phyloP scores from a whole-genome alignment of 2,888 invertebrate species.

The Lysandra coridon region DNA sequence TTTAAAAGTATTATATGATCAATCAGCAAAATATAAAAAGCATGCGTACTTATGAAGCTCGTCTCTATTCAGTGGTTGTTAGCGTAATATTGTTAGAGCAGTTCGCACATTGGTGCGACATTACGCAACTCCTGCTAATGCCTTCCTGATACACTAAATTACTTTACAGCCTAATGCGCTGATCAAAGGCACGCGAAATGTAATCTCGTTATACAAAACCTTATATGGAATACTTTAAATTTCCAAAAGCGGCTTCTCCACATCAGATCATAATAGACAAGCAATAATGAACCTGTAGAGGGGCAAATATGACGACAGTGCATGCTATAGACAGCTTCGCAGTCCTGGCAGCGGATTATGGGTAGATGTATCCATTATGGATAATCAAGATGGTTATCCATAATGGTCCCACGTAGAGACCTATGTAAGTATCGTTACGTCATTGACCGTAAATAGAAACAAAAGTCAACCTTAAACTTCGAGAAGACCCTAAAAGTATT shows the following conservation, averaged over 20 bases:
- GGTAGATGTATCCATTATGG: too few relatives aligned
- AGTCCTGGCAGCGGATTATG: background rate
- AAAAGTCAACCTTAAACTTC: background rate
- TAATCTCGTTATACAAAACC: background rate
- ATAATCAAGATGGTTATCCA: too few relatives aligned
- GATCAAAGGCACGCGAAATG: background rate
- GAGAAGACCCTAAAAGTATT: background rate
- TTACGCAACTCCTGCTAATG: conserved; percentile 55
- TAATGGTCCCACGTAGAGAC: background rate
- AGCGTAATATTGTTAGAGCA: conserved; percentile 43
- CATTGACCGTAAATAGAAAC: background rate
- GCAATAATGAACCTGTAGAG: too few relatives aligned
- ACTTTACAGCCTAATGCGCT: background rate
- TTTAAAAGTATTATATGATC: too few relatives aligned
- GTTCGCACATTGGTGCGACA: conserved; percentile 66
- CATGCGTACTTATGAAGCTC: background rate
- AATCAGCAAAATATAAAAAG: too few relatives aligned
- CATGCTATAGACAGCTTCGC: too few relatives aligned
- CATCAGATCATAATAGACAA: background rate
- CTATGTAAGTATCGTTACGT: background rate
- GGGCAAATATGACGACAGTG: too few relatives aligned
- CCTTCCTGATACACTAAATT: conserved; percentile 37
- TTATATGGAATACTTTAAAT: background rate
- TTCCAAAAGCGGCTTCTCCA: too few relatives aligned
- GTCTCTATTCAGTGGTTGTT: conserved; percentile 29